Base-by-base conservation (phyloP, 2,888 invertebrate genomes). In the Acleris emargana region DNA sequence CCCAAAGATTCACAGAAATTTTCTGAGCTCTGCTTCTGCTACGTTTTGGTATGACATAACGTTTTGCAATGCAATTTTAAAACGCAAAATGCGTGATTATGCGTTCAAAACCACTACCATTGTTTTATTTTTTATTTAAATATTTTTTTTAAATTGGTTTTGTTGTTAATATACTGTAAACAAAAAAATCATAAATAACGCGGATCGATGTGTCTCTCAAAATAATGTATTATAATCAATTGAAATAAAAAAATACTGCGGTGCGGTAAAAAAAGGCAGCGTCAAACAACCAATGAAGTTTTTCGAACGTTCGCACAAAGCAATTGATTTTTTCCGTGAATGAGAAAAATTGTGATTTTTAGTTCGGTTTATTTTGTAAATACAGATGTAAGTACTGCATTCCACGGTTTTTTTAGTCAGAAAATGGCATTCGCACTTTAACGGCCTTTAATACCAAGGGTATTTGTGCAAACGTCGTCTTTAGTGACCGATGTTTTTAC, bases 271-370 rank as follows among this genome's bases (percentile, higher is more conserved):
- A 25, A 6, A 25, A 38, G 25, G 16, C 25, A 5, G 9, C 16
- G 20, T 58, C 16, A 42, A 28, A 32, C 18, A 5, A 6, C 0
- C 38, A 3, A 45, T 17, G 13, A 25, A 55, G 43, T 52, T 67
- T 73, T 70, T 54, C 51, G 63, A 72, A 72, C 72, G 67, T 17
- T 47, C 22, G 5, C 50, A 68, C 49, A 72, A 62, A 60, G 67
- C 67, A 70, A 72, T 73, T 71, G 72, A 72, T 73, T 73, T 72
- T 71, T 72, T 69, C 61, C 57, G 57, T 49, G 68, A 63, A 67
- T 63, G 49, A 64, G 57, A 70, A 69, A 68, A 59, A 62, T 68
- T 57, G 68, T 61, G 69, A 68, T 70, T 72, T 71, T 72, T 69
- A 61, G 67, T 58, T 67, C n/a, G 43, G 59, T 68, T 69, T 73